Conservation (phyloP, 2,113 vertebrate species). For the Odobenus rosmarus region DNA sequence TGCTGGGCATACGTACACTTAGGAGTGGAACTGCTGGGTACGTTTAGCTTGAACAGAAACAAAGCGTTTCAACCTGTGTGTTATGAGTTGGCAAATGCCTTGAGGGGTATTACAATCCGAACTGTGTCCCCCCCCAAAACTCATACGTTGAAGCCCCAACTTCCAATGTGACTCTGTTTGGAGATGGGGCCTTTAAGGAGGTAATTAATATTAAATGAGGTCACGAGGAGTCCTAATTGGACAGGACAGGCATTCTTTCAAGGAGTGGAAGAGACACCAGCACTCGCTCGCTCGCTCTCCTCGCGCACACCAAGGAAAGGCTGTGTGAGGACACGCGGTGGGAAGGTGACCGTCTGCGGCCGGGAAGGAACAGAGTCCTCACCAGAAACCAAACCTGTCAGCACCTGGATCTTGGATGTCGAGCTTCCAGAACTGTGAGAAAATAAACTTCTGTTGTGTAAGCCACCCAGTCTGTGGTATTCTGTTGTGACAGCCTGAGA, state of each 20-base stretch:
- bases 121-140: not conserved
- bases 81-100: not conserved
- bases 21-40: not conserved
- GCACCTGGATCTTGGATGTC: not conserved
- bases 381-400: not conserved
- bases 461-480: not conserved
- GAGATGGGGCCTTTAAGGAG: not conserved
- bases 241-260: not conserved
- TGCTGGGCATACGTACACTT: not conserved
- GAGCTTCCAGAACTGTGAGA: not conserved
- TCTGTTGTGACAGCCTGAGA: not conserved
- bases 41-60: not conserved
- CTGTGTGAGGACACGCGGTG: not conserved
- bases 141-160: not conserved
- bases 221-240: not conserved
- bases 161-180: not conserved
- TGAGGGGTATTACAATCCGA: not conserved
- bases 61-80: not conserved
- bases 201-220: not conserved
- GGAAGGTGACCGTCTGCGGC: not conserved
- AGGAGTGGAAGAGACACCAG: not conserved
- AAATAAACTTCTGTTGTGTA: not conserved
- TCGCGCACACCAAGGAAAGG: not conserved
- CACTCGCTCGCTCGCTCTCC: rapidly evolving
- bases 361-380: not conserved